Conservation (phyloP, 1,140 invertebrate genomes). For the Caenorhabditis tropicalis region DNA sequence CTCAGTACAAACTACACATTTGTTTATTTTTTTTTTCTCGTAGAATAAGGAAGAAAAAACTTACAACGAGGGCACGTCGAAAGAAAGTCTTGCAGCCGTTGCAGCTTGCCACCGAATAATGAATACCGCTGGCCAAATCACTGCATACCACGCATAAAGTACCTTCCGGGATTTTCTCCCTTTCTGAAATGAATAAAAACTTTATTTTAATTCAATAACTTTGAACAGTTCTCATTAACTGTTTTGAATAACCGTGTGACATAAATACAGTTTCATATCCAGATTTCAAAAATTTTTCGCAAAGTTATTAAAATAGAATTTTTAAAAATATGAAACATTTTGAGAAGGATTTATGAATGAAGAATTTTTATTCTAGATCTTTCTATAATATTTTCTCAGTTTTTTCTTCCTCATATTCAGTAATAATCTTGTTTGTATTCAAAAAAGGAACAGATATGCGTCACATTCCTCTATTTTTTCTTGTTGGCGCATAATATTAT, state of each 20-base stretch:
- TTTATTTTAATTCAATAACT: neutral
- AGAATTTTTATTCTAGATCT: no score
- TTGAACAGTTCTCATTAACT: no score
- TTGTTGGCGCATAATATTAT: constrained; percentile 8
- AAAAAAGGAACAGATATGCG: constrained; percentile 1
- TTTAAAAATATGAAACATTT: no score
- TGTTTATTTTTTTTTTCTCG: neutral
- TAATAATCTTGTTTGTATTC: constrained; percentile 2
- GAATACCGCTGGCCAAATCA: constrained; percentile 68
- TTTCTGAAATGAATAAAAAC: constrained; percentile 40
- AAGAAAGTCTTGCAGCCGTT: constrained; percentile 68
- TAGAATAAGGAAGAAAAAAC: constrained; percentile 31
- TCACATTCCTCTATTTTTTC: neutral
- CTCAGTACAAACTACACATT: neutral
- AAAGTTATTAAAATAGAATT: no score
- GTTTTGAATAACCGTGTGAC: no score
- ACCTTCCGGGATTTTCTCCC: constrained; percentile 62
- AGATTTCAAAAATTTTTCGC: no score
- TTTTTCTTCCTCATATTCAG: neutral
- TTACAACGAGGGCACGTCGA: constrained; percentile 69
- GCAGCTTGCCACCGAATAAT: constrained; percentile 56
- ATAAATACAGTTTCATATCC: no score
- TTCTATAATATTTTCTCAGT: neutral
- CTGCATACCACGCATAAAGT: constrained; percentile 67
- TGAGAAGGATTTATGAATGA: no score